Conservation (phyloP, 2,888 invertebrate genomes). For the Homarus gammarus region DNA sequence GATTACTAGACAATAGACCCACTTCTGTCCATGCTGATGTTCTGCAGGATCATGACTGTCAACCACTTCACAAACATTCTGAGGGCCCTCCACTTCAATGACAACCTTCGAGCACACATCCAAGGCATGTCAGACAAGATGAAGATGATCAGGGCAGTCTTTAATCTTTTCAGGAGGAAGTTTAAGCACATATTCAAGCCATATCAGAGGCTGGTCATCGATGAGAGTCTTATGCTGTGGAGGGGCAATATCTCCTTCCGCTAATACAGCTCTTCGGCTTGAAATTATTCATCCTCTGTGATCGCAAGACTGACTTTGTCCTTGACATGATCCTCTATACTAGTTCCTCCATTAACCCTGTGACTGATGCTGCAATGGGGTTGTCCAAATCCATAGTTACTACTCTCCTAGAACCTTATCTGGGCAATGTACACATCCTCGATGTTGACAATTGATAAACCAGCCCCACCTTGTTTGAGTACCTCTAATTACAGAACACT, state of each 20-base stretch:
- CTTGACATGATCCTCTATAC: constrained; percentile 41
- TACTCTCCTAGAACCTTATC: constrained; percentile 28
- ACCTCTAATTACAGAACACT: constrained; percentile 29
- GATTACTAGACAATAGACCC: too few species aligned
- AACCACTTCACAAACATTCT: too few species aligned
- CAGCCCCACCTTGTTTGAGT: constrained; percentile 17
- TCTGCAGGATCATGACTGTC: too few species aligned
- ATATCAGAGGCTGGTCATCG: too few species aligned
- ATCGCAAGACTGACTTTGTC: constrained; percentile 48
- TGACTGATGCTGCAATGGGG: background rate
- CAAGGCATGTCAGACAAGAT: too few species aligned
- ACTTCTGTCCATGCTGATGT: too few species aligned
- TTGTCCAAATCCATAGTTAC: constrained; percentile 26
- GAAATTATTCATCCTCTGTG: constrained; percentile 78
- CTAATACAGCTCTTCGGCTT: constrained; percentile 78
- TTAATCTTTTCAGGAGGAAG: too few species aligned
- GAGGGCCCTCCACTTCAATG: too few species aligned
- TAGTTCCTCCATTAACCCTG: constrained; percentile 19
- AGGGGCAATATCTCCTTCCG: constrained; percentile 78
- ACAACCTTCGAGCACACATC: too few species aligned
- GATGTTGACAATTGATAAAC: constrained; percentile 62
- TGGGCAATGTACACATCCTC: constrained; percentile 50
- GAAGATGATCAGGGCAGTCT: too few species aligned
- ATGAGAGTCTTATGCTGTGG: too few species aligned
- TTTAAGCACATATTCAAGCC: too few species aligned